Conservation (phyloP, 1,140 invertebrate genomes). For the Drepana arcuata region DNA sequence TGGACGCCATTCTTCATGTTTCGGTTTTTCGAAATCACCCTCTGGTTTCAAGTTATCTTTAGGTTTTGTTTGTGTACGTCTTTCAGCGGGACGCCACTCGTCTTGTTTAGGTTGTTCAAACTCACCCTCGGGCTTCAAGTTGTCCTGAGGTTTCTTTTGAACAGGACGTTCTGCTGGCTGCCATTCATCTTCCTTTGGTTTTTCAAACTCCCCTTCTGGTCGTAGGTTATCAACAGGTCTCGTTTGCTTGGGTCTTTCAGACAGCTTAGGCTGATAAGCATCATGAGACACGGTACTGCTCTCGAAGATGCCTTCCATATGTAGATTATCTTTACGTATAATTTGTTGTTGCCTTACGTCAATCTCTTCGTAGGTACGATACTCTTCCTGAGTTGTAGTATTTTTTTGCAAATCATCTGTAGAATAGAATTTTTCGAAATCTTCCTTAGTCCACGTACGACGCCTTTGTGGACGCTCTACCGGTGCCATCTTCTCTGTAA, state of each 20-base stretch:
- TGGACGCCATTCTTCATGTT: constrained; percentile 55
- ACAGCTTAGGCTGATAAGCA: constrained; percentile 21
- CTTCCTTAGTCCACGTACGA: constrained; percentile 80
- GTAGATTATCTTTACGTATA: constrained; percentile 71
- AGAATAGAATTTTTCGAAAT: constrained; percentile 77
- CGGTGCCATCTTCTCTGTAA: constrained; percentile 70
- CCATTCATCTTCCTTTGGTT: constrained; percentile 62
- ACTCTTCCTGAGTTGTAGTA: constrained; percentile 74
- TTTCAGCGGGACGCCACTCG: constrained; percentile 70
- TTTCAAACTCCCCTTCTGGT: constrained; percentile 74
- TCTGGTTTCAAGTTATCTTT: constrained; percentile 70
- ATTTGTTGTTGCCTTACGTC: constrained; percentile 61
- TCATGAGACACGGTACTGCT: constrained; percentile 60
- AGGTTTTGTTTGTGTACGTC: constrained; percentile 63
- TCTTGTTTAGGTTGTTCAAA: constrained; percentile 60
- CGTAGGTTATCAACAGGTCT: constrained; percentile 67
- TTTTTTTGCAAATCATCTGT: constrained; percentile 69
- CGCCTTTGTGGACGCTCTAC: constrained; percentile 72
- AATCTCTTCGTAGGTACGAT: constrained; percentile 63
- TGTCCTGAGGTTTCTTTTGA: constrained; percentile 68
- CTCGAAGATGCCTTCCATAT: constrained; percentile 72
- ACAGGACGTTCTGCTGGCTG: constrained; percentile 63
- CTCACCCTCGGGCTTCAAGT: constrained; percentile 73
- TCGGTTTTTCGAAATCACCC: constrained; percentile 71
- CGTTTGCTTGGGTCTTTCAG: constrained; percentile 60